These are phyloP conservation scores for Selene dorsalis DNA, from an alignment of 2,797 vertebrate species.

Conservation along the genomic window DNA sequence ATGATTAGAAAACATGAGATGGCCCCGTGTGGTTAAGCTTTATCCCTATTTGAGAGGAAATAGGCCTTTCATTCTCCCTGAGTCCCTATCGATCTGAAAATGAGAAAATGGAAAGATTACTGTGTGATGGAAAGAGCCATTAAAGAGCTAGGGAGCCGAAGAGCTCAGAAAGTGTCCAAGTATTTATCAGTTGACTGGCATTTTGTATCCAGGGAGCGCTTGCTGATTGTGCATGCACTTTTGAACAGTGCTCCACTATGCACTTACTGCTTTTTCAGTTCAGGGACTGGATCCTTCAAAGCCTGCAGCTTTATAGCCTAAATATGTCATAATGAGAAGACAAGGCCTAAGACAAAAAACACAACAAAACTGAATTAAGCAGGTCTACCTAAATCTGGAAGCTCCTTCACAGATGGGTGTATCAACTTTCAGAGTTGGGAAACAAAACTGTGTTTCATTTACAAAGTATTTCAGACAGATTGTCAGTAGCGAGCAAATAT, in stretches of 20 bases:
- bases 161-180: conserved; percentile 56
- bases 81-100: conserved; percentile 77
- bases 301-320: conserved; percentile 18
- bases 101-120: conserved; percentile 80
- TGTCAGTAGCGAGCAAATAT: neutral
- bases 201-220: conserved; percentile 48
- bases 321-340: conserved; percentile 17
- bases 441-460: neutral
- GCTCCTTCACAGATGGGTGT: neutral
- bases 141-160: conserved; percentile 59
- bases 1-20: conserved; percentile 77
- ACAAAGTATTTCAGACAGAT: conserved; percentile 2
- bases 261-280: conserved; percentile 16
- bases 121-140: conserved; percentile 74
- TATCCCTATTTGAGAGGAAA: conserved; percentile 79
- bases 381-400: neutral
- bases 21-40: conserved; percentile 68
- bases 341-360: neutral
- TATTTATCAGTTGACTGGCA: conserved; percentile 67
- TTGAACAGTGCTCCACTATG: conserved; percentile 3
- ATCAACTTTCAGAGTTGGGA: neutral
- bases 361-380: neutral
- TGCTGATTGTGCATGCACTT: conserved; percentile 33
- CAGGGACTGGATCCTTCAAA: conserved; percentile 17
- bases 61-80: conserved; percentile 74